These are phyloP conservation scores for Carposina sasakii DNA, from an alignment of 1,140 invertebrate species.

Conservation along the genomic window DNA sequence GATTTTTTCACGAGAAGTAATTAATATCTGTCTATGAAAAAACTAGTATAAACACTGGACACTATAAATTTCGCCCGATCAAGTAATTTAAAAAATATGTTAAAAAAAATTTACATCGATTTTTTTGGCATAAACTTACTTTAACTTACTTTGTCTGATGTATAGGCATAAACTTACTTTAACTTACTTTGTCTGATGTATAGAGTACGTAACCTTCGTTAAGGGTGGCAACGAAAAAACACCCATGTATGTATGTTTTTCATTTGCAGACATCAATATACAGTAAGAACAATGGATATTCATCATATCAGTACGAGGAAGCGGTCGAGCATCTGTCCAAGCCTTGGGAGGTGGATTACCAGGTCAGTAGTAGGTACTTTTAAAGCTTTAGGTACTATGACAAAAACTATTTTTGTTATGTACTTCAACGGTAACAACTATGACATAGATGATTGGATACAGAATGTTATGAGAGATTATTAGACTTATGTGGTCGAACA, in stretches of 20 bases:
- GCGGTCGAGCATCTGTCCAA: slow-evolving; percentile 22
- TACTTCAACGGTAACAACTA: background rate
- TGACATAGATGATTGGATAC: background rate
- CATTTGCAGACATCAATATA: slow-evolving; percentile 34
- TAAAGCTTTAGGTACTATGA: background rate
- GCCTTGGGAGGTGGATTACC: slow-evolving; percentile 45
- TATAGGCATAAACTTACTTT: no score
- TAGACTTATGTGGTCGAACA: background rate
- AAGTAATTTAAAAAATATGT: background rate
- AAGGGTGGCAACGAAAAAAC: background rate
- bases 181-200: no score
- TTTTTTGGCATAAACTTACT: no score
- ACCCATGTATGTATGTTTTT: background rate
- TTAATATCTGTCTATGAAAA: no score
- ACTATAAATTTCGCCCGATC: no score
- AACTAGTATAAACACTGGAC: no score
- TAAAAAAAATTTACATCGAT: background rate
- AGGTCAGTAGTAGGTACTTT: slow-evolving; percentile 16
- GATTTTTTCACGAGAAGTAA: no score
- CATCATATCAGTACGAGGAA: slow-evolving; percentile 26
- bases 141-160: background rate
- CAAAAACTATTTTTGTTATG: background rate
- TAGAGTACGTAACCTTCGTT: background rate
- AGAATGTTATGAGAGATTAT: background rate
- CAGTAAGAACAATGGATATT: slow-evolving; percentile 23